A percentile compares a stretch with the other conserved stretches of the same genome.
Evolutionary conservation across 2,113 vertebrate species (phyloP).

Genomic region (Podarcis cretensis): DNA sequence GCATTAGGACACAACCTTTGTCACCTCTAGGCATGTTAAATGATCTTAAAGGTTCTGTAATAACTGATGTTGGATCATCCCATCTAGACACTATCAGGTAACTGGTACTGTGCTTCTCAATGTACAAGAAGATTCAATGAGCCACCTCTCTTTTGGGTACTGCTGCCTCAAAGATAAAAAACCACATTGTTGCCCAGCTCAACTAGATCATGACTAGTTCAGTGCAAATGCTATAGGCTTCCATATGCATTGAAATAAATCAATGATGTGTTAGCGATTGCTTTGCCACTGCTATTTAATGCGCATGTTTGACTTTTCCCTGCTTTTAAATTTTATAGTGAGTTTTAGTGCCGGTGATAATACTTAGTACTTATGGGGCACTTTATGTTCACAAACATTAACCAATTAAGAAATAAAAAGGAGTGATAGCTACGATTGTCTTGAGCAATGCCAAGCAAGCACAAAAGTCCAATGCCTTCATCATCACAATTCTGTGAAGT

Average conservation of each 20-base stretch:
- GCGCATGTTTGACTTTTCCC: neutral
- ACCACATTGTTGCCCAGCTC: constrained; percentile 25
- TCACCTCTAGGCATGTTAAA: constrained; percentile 8
- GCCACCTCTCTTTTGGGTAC: constrained; percentile 21
- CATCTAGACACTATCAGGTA: constrained; percentile 56
- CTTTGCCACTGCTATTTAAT: constrained; percentile 33
- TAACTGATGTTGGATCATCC: constrained; percentile 19
- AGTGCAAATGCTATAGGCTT: constrained; percentile 23
- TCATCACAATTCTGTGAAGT: neutral
- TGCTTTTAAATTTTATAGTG: constrained; percentile 18
- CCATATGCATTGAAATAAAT: constrained; percentile 8
- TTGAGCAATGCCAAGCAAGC: neutral
- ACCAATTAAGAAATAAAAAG: constrained; percentile 49
- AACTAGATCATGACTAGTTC: constrained; percentile 40
- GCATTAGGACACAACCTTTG: constrained; percentile 20
- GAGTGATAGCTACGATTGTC: neutral
- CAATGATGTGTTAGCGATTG: constrained; percentile 13
- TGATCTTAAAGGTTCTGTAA: constrained; percentile 24
- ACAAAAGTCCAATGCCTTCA: neutral
- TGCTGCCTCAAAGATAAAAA: constrained; percentile 50
- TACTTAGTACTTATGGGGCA: constrained; percentile 15
- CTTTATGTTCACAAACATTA: constrained; percentile 41
- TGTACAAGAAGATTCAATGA: constrained; percentile 53
- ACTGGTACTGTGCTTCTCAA: constrained; percentile 22
- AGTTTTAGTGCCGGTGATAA: constrained; percentile 28